Base-by-base conservation (phyloP, 2,888 invertebrate species). In the Mayetiola destructor region DNA sequence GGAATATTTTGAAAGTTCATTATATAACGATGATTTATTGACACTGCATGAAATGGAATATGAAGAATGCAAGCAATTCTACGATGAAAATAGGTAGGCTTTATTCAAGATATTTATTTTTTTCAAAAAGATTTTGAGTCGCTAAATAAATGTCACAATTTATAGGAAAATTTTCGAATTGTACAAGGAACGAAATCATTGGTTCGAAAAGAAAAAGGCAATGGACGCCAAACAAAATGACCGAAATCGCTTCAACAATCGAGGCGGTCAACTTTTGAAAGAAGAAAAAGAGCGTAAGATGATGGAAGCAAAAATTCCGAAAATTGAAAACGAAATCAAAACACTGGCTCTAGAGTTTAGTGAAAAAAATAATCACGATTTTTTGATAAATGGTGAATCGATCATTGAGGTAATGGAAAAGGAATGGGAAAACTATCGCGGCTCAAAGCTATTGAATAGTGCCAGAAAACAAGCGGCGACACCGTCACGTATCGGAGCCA, bases 251-350 rank as follows among this genome's bases (percentile, higher is more conserved):
- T 89, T 84, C 66, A 84, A 88, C 63, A 92, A 93, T 70, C 78
- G 94, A 36, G 92, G 93, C 0, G 91, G 93, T 0, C 85, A 88
- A 62, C 73, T 94, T 6, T 72, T 94, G 1, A 79, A 80, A 56
- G 93, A 93, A 67, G 93, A 94, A 69, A 88, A 84, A 64, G 88
- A 89, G 64, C 74, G 92, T n/a, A 92, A 88, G 67, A 75, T 78
- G 9, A 78, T 90, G 10, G 77, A 79, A 35, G 84, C 73, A 61
- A 75, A 83, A 72, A 69, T 89, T 55, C 88, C 88, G 0, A 82
- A 84, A 71, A 79, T 88, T 39, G 87, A 88, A 68, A 76, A 76
- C 0, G 78, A 82, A 64, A 73, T 88, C 0, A 72, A 72, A 1
- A 73, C 75, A 0, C 63, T 83, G 56, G 78, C 80, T 4, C 65